Percentiles rank a stretch among this genome's conserved stretches.
phyloP scores from a whole-genome alignment of 2,888 invertebrate genomes.

The Coleophora deauratella region DNA sequence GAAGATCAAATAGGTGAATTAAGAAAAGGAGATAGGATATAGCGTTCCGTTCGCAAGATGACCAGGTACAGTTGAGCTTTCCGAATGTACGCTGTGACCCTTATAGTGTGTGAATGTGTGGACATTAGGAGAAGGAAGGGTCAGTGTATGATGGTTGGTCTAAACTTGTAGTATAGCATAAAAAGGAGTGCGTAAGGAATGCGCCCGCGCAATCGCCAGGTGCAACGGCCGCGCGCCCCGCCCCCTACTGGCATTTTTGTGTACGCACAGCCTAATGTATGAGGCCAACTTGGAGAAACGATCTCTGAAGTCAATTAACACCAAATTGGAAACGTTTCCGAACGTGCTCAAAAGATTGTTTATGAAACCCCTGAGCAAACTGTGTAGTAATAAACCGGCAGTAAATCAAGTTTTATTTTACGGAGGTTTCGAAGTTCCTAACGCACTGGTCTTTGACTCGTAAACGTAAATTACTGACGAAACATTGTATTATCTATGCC shows the following conservation, averaged over 20 bases:
- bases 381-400: too few relatives aligned
- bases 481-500: background rate
- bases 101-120: conserved; percentile 29
- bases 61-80: conserved; percentile 31
- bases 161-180: conserved; percentile 57
- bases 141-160: conserved; percentile 45
- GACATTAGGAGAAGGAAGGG: conserved; percentile 25
- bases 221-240: conserved; percentile 66
- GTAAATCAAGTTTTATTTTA: too few relatives aligned
- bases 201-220: conserved; percentile 61
- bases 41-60: conserved; percentile 39
- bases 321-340: conserved; percentile 14
- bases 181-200: conserved; percentile 72
- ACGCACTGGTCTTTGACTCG: too few relatives aligned
- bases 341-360: conserved; percentile 1
- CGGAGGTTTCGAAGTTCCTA: too few relatives aligned
- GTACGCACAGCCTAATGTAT: conserved; percentile 48
- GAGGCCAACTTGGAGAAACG: conserved; percentile 41
- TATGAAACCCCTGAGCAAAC: background rate
- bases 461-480: background rate
- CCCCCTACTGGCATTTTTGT: conserved; percentile 62
- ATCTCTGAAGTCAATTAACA: conserved; percentile 24
- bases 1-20: conserved; percentile 48
- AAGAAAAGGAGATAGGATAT: conserved; percentile 47
- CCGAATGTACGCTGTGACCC: conserved; percentile 29